These are phyloP conservation scores for Poecilia wingei DNA, from an alignment of 2,797 vertebrate genomes.

Conservation along the genomic window DNA sequence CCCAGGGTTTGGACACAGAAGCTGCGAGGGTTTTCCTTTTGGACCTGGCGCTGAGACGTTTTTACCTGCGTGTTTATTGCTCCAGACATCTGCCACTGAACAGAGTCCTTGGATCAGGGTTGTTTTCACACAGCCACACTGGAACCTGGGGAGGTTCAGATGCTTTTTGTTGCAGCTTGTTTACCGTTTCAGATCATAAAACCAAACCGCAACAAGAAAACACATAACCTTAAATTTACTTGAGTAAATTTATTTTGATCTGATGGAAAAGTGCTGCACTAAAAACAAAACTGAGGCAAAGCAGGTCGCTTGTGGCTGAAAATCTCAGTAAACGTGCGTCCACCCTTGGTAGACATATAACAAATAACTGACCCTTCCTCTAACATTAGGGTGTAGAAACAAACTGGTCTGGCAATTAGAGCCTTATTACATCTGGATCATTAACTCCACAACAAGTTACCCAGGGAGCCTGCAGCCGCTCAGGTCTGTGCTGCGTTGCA, in stretches of 20 bases:
- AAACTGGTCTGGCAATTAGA: slow-evolving; percentile 74
- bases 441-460: slow-evolving; percentile 76
- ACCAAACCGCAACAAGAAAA: not conserved
- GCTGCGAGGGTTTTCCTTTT: not conserved
- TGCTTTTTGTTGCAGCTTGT: not conserved
- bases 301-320: slow-evolving; percentile 26
- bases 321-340: slow-evolving; percentile 20
- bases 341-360: slow-evolving; percentile 69
- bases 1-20: not conserved
- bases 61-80: not conserved
- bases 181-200: not conserved
- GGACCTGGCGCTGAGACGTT: not conserved
- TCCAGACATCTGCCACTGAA: not conserved
- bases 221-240: not conserved
- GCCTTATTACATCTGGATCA: slow-evolving; percentile 77
- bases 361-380: slow-evolving; percentile 73
- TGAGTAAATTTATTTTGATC: not conserved
- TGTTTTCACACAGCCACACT: not conserved
- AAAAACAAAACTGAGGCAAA: slow-evolving; percentile 12
- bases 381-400: slow-evolving; percentile 72
- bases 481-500: slow-evolving; percentile 53
- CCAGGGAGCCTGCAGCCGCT: slow-evolving; percentile 58
- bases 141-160: not conserved
- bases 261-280: slow-evolving; percentile 7
- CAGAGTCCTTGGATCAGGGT: not conserved